A percentile compares a stretch with the other conserved stretches of the same genome.
Conservation (phyloP, 2,888 invertebrate species). For the Andrena hattorfiana region DNA sequence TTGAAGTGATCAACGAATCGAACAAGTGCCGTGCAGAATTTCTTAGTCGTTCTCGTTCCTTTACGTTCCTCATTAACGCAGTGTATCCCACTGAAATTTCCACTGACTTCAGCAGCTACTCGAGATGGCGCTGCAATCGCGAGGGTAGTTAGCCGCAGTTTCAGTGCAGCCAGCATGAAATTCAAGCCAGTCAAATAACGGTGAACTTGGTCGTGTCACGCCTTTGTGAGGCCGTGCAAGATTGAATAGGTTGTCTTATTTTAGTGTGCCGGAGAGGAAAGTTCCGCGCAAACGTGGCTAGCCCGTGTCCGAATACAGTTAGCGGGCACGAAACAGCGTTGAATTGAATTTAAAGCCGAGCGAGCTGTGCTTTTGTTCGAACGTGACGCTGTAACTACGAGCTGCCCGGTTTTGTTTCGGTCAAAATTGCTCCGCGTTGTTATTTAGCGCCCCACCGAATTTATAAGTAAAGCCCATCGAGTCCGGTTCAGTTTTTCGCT, state of each 20-base stretch:
- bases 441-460: neutral
- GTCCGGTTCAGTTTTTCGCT: neutral
- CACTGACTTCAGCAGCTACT: neutral
- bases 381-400: constrained; percentile 2
- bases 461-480: neutral
- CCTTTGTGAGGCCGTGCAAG: neutral
- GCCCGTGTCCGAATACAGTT: neutral
- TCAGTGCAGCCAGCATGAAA: neutral
- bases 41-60: no score
- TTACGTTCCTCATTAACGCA: constrained; percentile 10
- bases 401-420: neutral
- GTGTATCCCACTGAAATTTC: constrained; percentile 22
- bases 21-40: no score
- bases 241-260: constrained; percentile 21
- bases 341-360: constrained; percentile 6
- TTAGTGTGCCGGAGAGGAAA: neutral
- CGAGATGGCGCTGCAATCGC: neutral
- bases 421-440: neutral
- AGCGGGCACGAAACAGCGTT: neutral
- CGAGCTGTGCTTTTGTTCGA: constrained; percentile 4
- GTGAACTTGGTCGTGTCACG: constrained; percentile 8
- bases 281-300: neutral
- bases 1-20: neutral
- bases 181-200: constrained; percentile 7
- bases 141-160: constrained; percentile 15